phyloP scores from a whole-genome alignment of 2,888 invertebrate genomes.

The Xylophagus ater region DNA sequence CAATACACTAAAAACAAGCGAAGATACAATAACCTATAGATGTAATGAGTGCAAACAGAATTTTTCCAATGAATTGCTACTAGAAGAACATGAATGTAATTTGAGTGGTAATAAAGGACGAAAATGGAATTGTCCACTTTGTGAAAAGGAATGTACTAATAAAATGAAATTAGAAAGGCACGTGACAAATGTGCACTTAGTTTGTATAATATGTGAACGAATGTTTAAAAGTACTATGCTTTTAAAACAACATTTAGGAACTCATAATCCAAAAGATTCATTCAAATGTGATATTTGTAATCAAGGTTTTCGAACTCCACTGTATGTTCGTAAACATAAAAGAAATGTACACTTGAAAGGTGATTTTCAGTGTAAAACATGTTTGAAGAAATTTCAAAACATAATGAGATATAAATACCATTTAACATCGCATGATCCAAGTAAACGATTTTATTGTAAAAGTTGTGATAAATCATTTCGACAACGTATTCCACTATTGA shows the following conservation, averaged over 20 bases:
- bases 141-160: too few species aligned
- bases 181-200: too few species aligned
- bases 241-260: too few species aligned
- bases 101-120: too few species aligned
- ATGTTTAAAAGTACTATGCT: too few species aligned
- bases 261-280: not conserved
- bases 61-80: too few species aligned
- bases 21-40: too few species aligned
- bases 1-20: too few species aligned
- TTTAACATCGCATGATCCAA: slow-evolving; percentile 9
- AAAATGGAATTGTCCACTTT: too few species aligned
- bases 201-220: not conserved
- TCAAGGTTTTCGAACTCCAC: slow-evolving; percentile 8
- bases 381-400: slow-evolving; percentile 9
- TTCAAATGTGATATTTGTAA: slow-evolving; percentile 8
- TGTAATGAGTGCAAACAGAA: too few species aligned
- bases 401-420: slow-evolving; percentile 7
- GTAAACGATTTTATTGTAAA: slow-evolving; percentile 11
- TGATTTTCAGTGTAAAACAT: slow-evolving; percentile 5
- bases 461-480: slow-evolving; percentile 11
- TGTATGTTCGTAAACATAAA: slow-evolving; percentile 10
- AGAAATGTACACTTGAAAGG: slow-evolving; percentile 1
- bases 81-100: too few species aligned
- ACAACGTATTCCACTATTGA: slow-evolving; percentile 7
- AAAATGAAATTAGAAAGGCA: too few species aligned